phyloP scores from a whole-genome alignment of 1,140 invertebrate genomes.

The Heliconius himera region DNA sequence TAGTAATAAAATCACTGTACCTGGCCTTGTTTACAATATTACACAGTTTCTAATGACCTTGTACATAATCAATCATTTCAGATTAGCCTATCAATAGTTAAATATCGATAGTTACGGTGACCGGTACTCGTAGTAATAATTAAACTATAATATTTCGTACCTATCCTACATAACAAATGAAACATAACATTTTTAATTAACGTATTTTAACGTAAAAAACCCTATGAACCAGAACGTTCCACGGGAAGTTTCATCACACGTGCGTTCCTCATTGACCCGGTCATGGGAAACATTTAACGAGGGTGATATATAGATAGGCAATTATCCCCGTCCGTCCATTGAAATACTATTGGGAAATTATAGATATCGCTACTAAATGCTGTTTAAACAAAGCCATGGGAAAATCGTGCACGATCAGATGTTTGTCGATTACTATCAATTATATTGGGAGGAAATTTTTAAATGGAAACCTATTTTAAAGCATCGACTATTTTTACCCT shows the following conservation, averaged over 20 bases:
- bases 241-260: constrained; percentile 43
- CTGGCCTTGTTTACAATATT: background rate
- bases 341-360: constrained; percentile 59
- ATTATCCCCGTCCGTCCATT: constrained; percentile 64
- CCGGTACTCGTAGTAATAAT: too few species aligned
- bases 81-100: background rate
- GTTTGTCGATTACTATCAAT: constrained; percentile 25
- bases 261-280: constrained; percentile 44
- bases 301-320: constrained; percentile 68
- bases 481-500: background rate
- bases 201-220: constrained; percentile 25
- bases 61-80: background rate
- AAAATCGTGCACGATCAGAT: constrained; percentile 27
- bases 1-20: background rate
- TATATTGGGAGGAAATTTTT: constrained; percentile 26
- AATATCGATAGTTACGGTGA: too few species aligned
- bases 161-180: background rate
- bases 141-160: background rate
- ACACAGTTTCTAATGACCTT: background rate
- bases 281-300: constrained; percentile 72
- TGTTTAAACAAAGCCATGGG: constrained; percentile 39
- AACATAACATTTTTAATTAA: constrained; percentile 11
- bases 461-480: background rate
- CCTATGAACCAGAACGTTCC: constrained; percentile 38
- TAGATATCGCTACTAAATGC: constrained; percentile 47